Percentiles rank a stretch among this genome's conserved stretches.
Evolutionary conservation across 2,888 invertebrate species (phyloP).

Genomic region (Tipula helvola): DNA sequence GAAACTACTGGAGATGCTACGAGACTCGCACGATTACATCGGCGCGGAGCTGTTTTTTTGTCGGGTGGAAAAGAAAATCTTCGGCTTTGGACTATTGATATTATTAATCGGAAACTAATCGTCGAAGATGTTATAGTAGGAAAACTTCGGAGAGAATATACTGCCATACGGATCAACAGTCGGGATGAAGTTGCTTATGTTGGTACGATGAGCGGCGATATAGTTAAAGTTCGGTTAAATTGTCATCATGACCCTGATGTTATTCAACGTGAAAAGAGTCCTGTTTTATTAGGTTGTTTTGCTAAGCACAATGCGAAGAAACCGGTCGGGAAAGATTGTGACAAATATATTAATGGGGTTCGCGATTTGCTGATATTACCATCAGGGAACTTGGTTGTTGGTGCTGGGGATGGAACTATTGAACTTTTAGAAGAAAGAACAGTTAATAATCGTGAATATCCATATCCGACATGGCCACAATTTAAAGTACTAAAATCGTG

Average conservation of each 20-base stretch:
- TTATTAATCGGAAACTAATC: slow-evolving; percentile 52
- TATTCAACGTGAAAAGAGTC: slow-evolving; percentile 22
- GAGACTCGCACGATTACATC: slow-evolving; percentile 41
- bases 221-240: slow-evolving; percentile 42
- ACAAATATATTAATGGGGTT: slow-evolving; percentile 38
- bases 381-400: slow-evolving; percentile 55
- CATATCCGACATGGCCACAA: slow-evolving; percentile 42
- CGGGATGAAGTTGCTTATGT: slow-evolving; percentile 66
- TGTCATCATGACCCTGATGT: slow-evolving; percentile 41
- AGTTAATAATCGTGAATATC: slow-evolving; percentile 31
- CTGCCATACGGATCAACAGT: slow-evolving; percentile 55
- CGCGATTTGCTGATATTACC: slow-evolving; percentile 49
- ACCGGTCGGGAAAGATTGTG: slow-evolving; percentile 32
- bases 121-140: slow-evolving; percentile 65
- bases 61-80: slow-evolving; percentile 62
- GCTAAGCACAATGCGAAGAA: slow-evolving; percentile 33
- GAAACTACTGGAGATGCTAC: slow-evolving; percentile 61
- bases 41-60: slow-evolving; percentile 52
- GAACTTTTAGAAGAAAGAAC: slow-evolving; percentile 55
- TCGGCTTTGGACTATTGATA: slow-evolving; percentile 62
- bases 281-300: slow-evolving; percentile 41
- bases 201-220: slow-evolving; percentile 68
- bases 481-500: slow-evolving; percentile 41
- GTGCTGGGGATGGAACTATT: slow-evolving; percentile 74
- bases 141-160: slow-evolving; percentile 62